Evolutionary conservation across 1,140 invertebrate genomes (phyloP), one percentile per base, ranked within the genome.

Genomic region (Drosophila hydei): DNA sequence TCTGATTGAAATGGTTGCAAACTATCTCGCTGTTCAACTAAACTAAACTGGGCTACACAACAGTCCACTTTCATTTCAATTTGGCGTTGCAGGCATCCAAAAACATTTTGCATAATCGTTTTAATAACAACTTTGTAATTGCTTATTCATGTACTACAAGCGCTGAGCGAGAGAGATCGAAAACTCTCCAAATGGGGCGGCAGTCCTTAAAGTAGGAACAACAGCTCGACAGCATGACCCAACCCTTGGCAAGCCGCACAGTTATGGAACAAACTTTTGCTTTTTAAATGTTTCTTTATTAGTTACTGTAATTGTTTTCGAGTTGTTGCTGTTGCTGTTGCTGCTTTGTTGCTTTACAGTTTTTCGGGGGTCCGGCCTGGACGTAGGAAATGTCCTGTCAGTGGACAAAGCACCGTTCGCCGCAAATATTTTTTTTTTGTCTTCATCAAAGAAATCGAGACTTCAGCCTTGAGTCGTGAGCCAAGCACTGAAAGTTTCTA

Each of bases 201-300:
- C 43, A 33, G 33, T 12, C 18, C 56, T 59, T 30, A 30, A 19
- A 9, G 25, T 14, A 12, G 21, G 18, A 67, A 18, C 54, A 43
- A 43, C 42, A 56, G 43, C 48, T 33, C 16, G 14, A 40, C 30
- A 6, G 30, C 30, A 33, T 33, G 30, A 16, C 38, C 38, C 38
- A 16, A n/a, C 6, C 5, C 33, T 55, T 12, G 12, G 33, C 27
- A 38, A 40, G 21, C 19, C 18, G 59, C 42, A 38, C 63, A 61
- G 58, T 63, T 62, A 67, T 72, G 79, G 51, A 61, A 62, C 68
- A 88, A 87, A 87, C 75, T 88, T 88, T 88, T 88, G 72, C 83
- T 88, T 88, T 88, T 88, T 88, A 88, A 88, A 88, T 88, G 83
- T 88, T 88, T 87, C 83, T 83, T 88, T 88, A 88, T 88, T 88